Conservation (phyloP, 2,888 invertebrate species). For the Dione juno region DNA sequence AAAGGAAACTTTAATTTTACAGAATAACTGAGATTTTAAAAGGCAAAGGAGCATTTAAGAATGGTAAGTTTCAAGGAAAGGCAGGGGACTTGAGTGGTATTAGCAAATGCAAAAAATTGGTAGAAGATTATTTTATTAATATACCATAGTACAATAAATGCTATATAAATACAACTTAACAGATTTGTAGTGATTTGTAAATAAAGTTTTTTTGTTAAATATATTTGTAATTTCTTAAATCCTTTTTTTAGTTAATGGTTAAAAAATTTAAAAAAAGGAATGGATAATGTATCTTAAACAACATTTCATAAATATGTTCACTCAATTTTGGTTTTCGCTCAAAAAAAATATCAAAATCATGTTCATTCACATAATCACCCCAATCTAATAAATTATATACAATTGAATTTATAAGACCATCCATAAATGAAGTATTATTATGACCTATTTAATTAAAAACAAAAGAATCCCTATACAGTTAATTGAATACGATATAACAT, state of each 20-base stretch:
- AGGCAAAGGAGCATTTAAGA: slow-evolving; percentile 90
- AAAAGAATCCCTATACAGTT: not conserved
- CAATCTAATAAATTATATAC: not conserved
- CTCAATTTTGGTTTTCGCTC: not conserved
- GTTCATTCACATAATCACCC: not conserved
- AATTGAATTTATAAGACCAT: not conserved
- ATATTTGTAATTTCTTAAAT: not conserved
- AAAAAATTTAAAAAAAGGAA: not conserved
- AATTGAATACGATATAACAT: no score
- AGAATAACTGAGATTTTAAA: slow-evolving; percentile 87
- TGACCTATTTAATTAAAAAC: not conserved
- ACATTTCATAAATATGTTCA: not conserved
- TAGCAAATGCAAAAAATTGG: slow-evolving; percentile 84
- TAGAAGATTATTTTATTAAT: slow-evolving; percentile 83
- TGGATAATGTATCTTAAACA: not conserved
- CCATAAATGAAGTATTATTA: slow-evolving; percentile 10
- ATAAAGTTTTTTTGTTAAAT: not conserved
- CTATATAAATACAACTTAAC: slow-evolving; percentile 3
- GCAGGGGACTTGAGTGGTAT: slow-evolving; percentile 86
- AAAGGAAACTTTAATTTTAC: slow-evolving; percentile 52
- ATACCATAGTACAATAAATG: slow-evolving; percentile 36
- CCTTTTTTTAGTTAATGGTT: not conserved
- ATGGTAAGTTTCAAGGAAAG: slow-evolving; percentile 90
- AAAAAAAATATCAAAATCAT: not conserved
- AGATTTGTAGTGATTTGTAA: slow-evolving; percentile 2